phyloP scores from a whole-genome alignment of 2,113 vertebrate genomes.

The Ophiodon elongatus region DNA sequence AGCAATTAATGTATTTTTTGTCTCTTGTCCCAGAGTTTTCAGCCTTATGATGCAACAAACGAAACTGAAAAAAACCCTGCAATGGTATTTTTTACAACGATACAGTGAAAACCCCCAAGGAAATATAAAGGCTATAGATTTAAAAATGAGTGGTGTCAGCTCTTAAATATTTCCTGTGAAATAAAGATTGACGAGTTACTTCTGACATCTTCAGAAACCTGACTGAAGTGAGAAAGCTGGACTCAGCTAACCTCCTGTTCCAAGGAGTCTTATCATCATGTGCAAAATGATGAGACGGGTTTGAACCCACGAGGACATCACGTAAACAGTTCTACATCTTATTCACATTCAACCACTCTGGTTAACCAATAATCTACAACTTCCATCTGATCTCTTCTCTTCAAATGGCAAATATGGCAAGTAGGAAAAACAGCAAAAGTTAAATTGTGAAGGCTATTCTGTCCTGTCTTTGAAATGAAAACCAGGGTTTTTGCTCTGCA shows the following conservation, averaged over 20 bases:
- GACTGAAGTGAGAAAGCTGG: neutral
- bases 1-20: neutral
- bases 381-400: neutral
- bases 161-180: neutral
- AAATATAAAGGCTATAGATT: neutral
- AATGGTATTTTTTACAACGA: neutral
- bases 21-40: too few relatives aligned
- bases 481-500: neutral
- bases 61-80: too few relatives aligned
- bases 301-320: neutral
- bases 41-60: too few relatives aligned
- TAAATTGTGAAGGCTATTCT: neutral
- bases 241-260: neutral
- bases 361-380: neutral
- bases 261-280: neutral
- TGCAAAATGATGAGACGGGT: neutral
- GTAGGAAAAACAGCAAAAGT: neutral
- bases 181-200: neutral
- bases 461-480: neutral
- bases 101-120: neutral
- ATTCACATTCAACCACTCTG: neutral
- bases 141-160: neutral
- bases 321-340: neutral
- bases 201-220: neutral
- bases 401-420: neutral